Conservation (phyloP, 2,797 vertebrate species). For the Pangasius mekongensis region DNA sequence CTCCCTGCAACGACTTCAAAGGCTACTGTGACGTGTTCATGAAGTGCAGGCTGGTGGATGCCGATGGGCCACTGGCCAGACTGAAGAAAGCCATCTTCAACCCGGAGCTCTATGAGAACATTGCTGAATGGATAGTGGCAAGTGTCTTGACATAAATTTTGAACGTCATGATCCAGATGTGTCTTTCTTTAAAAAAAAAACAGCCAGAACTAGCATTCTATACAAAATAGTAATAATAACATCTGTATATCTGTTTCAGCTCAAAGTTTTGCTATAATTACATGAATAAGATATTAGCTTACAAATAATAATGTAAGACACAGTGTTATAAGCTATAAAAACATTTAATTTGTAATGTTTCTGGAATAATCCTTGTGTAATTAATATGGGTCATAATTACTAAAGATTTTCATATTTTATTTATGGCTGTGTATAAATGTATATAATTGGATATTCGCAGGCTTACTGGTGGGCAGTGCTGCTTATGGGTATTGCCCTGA, state of each 20-base stretch:
- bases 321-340: background rate
- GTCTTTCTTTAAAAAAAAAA: background rate
- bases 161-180: background rate
- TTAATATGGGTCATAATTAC: background rate
- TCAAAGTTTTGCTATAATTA: background rate
- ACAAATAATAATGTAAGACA: background rate
- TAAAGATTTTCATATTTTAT: background rate
- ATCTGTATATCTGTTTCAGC: background rate
- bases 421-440: background rate
- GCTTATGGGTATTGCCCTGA: constrained; percentile 97
- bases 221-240: background rate
- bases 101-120: constrained; percentile 97
- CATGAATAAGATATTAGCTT: background rate
- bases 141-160: constrained; percentile 56
- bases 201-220: background rate
- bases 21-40: constrained; percentile 99
- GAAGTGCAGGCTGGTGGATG: constrained; percentile 96
- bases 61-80: constrained; percentile 93
- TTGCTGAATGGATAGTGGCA: constrained; percentile 98
- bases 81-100: constrained; percentile 99
- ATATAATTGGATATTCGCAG: constrained; percentile 66
- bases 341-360: background rate
- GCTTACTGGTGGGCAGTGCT: constrained; percentile 98
- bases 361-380: background rate
- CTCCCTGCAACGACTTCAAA: constrained; percentile 97